phyloP scores from a whole-genome alignment of 2,113 vertebrate genomes.

The Sinocyclocheilus anophthalmus region DNA sequence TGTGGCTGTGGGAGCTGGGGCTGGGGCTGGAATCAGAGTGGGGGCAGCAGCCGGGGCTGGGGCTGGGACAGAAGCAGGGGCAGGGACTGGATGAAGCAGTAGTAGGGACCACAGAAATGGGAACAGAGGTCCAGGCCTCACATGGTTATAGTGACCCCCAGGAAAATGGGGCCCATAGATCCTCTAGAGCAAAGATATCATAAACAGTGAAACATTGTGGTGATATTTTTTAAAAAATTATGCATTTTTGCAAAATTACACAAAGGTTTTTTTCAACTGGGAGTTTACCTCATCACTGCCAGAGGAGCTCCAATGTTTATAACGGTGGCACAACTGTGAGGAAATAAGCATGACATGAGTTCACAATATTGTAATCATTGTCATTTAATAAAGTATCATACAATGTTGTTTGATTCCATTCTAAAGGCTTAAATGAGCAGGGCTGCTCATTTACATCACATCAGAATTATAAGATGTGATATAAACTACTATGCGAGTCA shows the following conservation, averaged over 20 bases:
- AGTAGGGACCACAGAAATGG: slow-evolving; percentile 37
- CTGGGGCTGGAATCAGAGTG: neutral
- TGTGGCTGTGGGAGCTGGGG: neutral
- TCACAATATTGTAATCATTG: neutral
- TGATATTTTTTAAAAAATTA: neutral
- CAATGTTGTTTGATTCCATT: neutral
- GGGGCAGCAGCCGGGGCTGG: neutral
- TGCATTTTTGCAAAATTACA: neutral
- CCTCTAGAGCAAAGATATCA: slow-evolving; percentile 30
- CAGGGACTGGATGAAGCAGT: slow-evolving; percentile 2
- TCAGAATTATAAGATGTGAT: neutral
- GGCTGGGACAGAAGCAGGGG: neutral
- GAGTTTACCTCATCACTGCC: slow-evolving; percentile 60
- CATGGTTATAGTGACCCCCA: neutral
- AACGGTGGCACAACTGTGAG: slow-evolving; percentile 52
- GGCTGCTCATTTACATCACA: neutral
- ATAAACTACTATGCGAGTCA: neutral
- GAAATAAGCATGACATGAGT: neutral
- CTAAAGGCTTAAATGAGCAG: neutral
- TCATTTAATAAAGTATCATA: neutral
- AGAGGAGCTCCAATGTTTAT: slow-evolving; percentile 47
- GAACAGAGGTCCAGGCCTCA: neutral
- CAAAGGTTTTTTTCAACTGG: too few species aligned
- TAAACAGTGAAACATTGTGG: neutral
- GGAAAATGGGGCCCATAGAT: neutral